Percentiles rank a stretch among this genome's conserved stretches.
These are phyloP conservation scores for Beaufortia kweichowensis DNA, from an alignment of 2,113 vertebrate genomes.

Conservation along the genomic window DNA sequence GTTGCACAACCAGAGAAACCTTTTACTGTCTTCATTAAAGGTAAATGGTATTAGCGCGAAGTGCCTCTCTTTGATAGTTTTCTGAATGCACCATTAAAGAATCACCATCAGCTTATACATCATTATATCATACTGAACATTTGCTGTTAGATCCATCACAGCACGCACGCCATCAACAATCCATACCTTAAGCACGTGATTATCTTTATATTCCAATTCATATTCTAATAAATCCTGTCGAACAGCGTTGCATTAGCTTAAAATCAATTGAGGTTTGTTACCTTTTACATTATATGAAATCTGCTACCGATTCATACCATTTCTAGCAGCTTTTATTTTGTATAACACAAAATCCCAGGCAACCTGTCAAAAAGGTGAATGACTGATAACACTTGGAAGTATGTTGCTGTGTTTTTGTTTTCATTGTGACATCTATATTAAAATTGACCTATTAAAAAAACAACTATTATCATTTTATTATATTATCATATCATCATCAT, in stretches of 20 bases:
- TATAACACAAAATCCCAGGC: no score
- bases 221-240: slow-evolving; percentile 8
- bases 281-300: not conserved
- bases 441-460: no score
- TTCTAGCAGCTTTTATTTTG: not conserved
- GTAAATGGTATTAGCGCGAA: slow-evolving; percentile 1
- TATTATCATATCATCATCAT: no score
- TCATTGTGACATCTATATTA: no score
- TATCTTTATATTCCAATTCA: slow-evolving; percentile 1
- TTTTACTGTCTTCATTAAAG: slow-evolving; percentile 16
- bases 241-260: slow-evolving; percentile 12
- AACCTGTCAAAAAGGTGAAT: no score
- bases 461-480: no score
- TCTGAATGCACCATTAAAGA: slow-evolving; percentile 32
- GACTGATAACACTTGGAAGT: no score
- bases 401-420: no score
- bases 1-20: slow-evolving; percentile 26
- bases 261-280: slow-evolving; percentile 31
- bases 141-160: slow-evolving; percentile 7
- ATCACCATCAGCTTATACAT: slow-evolving; percentile 19
- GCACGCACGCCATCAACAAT: not conserved
- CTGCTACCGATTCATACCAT: slow-evolving; percentile 31
- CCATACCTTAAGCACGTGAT: not conserved
- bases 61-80: slow-evolving; percentile 1
- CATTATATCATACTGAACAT: slow-evolving; percentile 24